Evolutionary conservation across 1,140 invertebrate species (phyloP).

Genomic region (Dufourea novaeangliae): DNA sequence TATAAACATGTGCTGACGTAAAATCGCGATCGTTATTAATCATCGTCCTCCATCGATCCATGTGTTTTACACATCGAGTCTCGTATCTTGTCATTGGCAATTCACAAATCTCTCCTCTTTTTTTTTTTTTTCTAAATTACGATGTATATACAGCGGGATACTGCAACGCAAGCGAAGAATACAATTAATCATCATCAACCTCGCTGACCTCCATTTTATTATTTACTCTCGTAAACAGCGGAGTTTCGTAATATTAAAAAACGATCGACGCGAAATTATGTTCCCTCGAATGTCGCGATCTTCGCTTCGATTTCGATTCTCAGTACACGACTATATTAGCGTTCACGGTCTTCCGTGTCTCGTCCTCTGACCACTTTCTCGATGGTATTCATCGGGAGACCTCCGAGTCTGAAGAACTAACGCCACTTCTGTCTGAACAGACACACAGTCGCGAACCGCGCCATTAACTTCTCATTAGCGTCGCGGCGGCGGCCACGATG

Average conservation of each 20-base stretch:
- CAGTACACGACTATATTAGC: neutral
- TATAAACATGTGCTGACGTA: constrained; percentile 26
- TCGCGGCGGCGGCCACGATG: constrained; percentile 17
- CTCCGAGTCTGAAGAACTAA: constrained; percentile 57
- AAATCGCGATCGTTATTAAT: constrained; percentile 31
- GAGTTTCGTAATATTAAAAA: no score
- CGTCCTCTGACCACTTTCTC: constrained; percentile 17
- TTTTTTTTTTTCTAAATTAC: no score
- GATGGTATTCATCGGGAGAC: constrained; percentile 15
- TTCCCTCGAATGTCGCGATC: neutral
- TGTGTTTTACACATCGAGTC: neutral
- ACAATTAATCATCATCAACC: constrained; percentile 11
- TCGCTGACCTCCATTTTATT: neutral
- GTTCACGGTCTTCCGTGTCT: neutral
- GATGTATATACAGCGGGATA: no score
- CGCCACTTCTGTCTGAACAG: constrained; percentile 44
- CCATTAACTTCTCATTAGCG: constrained; percentile 69
- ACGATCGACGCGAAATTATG: no score
- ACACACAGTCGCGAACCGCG: constrained; percentile 49
- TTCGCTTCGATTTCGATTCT: neutral
- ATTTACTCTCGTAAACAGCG: neutral
- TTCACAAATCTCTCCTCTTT: neutral
- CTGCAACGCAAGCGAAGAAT: neutral
- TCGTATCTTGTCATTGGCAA: constrained; percentile 18
- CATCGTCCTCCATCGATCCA: neutral